Percentiles rank a stretch among this genome's conserved stretches.
Conservation (phyloP, 2,888 invertebrate genomes). For the Netelia virgata region DNA sequence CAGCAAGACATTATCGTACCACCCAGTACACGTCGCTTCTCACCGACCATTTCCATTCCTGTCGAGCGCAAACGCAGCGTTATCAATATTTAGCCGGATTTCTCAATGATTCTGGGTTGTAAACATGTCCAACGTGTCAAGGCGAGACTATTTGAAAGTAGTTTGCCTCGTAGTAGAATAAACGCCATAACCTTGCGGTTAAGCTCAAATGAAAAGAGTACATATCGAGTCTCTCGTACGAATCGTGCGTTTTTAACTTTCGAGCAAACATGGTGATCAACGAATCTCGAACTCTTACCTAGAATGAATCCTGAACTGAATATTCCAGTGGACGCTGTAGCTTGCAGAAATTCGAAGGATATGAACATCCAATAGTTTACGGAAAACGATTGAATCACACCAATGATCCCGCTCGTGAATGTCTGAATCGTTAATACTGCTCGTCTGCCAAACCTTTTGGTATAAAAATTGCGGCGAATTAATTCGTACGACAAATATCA, state of each 20-base stretch:
- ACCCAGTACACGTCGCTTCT: slow-evolving; percentile 90
- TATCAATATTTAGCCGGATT: slow-evolving; percentile 21
- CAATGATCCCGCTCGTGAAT: slow-evolving; percentile 88
- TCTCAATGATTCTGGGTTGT: neutral
- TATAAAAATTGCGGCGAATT: neutral
- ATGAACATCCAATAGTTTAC: slow-evolving; percentile 90
- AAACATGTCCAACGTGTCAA: neutral
- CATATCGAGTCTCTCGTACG: neutral
- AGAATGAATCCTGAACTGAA: slow-evolving; percentile 91
- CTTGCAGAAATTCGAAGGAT: slow-evolving; percentile 90
- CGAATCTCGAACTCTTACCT: slow-evolving; percentile 84
- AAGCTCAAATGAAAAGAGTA: neutral
- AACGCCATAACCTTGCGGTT: slow-evolving; percentile 1
- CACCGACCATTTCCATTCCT: slow-evolving; percentile 92
- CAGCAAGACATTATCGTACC: slow-evolving; percentile 90
- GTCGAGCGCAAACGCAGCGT: slow-evolving; percentile 65
- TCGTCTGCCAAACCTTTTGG: slow-evolving; percentile 87
- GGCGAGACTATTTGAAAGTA: slow-evolving; percentile 20
- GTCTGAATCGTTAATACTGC: slow-evolving; percentile 87
- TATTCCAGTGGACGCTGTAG: slow-evolving; percentile 89
- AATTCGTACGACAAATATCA: too few relatives aligned
- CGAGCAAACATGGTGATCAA: too few relatives aligned
- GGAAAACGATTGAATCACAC: slow-evolving; percentile 89
- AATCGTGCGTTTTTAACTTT: too few relatives aligned
- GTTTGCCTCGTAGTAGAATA: slow-evolving; percentile 18